Evolutionary conservation across 2,113 vertebrate genomes (phyloP).

Genomic region (Xenopus laevis): DNA sequence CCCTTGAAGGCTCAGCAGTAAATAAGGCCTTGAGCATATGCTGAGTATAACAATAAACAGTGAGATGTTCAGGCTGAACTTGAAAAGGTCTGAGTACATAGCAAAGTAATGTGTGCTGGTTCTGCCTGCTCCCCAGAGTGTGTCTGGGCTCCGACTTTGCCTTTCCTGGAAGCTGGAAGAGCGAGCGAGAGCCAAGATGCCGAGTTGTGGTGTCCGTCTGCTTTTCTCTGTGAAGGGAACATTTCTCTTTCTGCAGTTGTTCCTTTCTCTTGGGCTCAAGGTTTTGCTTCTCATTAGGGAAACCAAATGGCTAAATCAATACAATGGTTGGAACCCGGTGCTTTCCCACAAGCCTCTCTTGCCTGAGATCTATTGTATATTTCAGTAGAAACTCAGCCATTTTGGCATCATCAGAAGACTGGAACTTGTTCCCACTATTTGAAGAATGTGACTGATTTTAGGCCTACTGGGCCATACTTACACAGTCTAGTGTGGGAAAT

Average conservation of each 20-base stretch:
- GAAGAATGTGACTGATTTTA: too few species aligned
- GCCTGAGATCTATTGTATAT: not conserved
- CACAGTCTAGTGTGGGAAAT: too few species aligned
- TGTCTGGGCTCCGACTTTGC: slow-evolving; percentile 41
- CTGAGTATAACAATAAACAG: slow-evolving; percentile 70
- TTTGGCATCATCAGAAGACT: too few species aligned
- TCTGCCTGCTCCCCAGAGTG: slow-evolving; percentile 33
- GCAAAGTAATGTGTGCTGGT: slow-evolving; percentile 60
- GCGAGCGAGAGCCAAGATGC: slow-evolving; percentile 60
- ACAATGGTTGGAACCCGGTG: slow-evolving; percentile 9
- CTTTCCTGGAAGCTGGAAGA: slow-evolving; percentile 51
- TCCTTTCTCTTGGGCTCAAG: slow-evolving; percentile 13
- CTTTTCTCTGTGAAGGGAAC: not conserved
- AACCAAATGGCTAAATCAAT: slow-evolving; percentile 18
- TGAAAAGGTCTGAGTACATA: slow-evolving; percentile 59
- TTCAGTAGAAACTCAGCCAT: not conserved
- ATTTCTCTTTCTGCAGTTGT: slow-evolving; percentile 14
- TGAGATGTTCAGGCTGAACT: slow-evolving; percentile 51
- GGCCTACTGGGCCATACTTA: not conserved
- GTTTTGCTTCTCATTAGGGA: slow-evolving; percentile 38
- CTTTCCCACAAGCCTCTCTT: slow-evolving; percentile 5
- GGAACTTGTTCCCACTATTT: too few species aligned
- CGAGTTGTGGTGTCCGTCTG: slow-evolving; percentile 36
- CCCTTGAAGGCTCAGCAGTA: too few species aligned
- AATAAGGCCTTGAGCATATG: slow-evolving; percentile 62